Evolutionary conservation across 2,797 vertebrate species (phyloP).

Genomic region (Leptatherina wallacei): DNA sequence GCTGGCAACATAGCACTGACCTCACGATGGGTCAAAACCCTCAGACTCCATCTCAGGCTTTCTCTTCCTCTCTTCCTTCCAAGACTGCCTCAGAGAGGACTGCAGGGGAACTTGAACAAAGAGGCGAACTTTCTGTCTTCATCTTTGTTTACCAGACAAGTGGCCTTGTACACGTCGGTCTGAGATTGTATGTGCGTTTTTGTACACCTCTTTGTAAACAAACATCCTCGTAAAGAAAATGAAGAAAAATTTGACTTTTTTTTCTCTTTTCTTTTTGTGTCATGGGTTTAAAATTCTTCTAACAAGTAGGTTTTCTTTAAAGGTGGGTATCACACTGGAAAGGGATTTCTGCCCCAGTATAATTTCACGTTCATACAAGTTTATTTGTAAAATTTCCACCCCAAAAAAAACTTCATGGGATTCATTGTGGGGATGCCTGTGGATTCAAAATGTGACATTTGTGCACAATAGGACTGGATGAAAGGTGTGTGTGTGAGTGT

Average conservation of each 20-base stretch:
- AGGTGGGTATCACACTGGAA: neutral
- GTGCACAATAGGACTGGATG: conserved; percentile 35
- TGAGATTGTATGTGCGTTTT: neutral
- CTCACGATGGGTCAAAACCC: neutral
- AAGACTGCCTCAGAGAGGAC: conserved; percentile 13
- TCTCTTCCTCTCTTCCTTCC: neutral
- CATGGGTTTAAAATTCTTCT: neutral
- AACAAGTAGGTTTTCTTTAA: neutral
- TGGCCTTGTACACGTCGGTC: conserved; percentile 59
- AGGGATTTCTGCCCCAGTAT: neutral
- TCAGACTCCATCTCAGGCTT: conserved; percentile 55
- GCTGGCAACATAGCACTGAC: conserved; percentile 65
- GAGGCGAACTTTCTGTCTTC: conserved; percentile 16
- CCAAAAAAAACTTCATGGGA: neutral
- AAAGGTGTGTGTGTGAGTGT: conserved; percentile 4
- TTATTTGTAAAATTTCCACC: conserved; percentile 1
- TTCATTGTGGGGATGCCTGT: neutral
- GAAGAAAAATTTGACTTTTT: too few relatives aligned
- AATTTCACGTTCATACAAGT: neutral
- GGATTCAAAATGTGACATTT: conserved; percentile 7
- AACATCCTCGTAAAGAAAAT: neutral
- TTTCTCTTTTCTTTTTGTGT: neutral
- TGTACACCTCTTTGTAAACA: conserved; percentile 1
- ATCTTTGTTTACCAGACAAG: conserved; percentile 40
- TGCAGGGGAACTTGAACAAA: conserved; percentile 15